Conservation (phyloP, 2,113 vertebrate species). For the Fulica atra region DNA sequence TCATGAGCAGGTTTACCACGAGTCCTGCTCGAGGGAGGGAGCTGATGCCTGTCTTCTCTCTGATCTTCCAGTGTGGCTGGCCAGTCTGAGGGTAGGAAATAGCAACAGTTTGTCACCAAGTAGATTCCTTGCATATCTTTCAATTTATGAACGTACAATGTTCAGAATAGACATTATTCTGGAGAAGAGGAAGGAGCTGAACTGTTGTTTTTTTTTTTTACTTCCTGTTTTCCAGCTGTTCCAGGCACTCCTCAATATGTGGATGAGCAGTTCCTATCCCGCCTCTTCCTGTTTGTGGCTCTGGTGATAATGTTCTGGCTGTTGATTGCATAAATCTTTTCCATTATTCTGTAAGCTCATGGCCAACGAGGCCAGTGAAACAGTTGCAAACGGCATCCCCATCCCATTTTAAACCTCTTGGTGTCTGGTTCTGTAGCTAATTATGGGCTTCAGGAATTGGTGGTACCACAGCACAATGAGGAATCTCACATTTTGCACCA, state of each 20-base stretch:
- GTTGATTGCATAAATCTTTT: constrained; percentile 86
- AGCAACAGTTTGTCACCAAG: background rate
- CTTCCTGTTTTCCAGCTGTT: constrained; percentile 81
- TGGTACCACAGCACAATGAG: constrained; percentile 43
- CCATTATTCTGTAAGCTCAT: constrained; percentile 19
- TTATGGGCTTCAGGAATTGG: constrained; percentile 46
- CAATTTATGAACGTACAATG: background rate
- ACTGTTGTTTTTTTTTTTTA: constrained; percentile 6
- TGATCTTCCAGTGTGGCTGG: background rate
- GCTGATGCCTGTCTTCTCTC: background rate
- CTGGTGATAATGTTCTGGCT: constrained; percentile 99
- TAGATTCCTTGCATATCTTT: background rate
- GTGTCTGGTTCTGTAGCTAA: constrained; percentile 62
- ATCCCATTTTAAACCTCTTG: constrained; percentile 54
- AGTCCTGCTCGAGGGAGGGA: background rate
- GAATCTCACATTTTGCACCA: constrained; percentile 57
- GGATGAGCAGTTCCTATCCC: constrained; percentile 97
- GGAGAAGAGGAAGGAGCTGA: constrained; percentile 15
- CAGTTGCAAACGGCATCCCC: constrained; percentile 54
- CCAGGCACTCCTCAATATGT: constrained; percentile 95
- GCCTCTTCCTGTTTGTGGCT: constrained; percentile 97
- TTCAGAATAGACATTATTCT: background rate
- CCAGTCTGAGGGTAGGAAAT: background rate
- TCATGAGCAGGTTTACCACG: background rate
- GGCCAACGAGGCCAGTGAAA: constrained; percentile 49